Evolutionary conservation across 30 jellyfish, hydroid and myxozoan species (phyloP).

Genomic region (Rhopilema esculentum): DNA sequence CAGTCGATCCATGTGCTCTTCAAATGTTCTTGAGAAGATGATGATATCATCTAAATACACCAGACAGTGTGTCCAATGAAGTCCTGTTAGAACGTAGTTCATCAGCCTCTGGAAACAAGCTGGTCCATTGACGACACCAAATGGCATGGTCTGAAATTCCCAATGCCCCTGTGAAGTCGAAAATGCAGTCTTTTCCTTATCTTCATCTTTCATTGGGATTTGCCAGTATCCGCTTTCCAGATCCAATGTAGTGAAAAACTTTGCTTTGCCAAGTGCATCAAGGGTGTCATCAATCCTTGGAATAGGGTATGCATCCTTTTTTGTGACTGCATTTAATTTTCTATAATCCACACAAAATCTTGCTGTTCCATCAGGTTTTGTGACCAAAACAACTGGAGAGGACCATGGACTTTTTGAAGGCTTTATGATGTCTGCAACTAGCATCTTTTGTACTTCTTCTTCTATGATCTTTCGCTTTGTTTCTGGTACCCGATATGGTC

Average conservation of each 20-base stretch:
- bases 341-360: slow-evolving; percentile 71
- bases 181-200: slow-evolving; percentile 62
- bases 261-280: slow-evolving; percentile 55
- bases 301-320: slow-evolving; percentile 69
- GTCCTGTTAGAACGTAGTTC: slow-evolving; percentile 53
- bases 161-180: slow-evolving; percentile 30
- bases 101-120: slow-evolving; percentile 63
- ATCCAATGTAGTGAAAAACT: slow-evolving; percentile 41
- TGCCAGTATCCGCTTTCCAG: slow-evolving; percentile 70
- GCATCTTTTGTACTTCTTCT: slow-evolving; percentile 64
- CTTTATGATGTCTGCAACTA: slow-evolving; percentile 44
- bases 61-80: slow-evolving; percentile 36
- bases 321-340: slow-evolving; percentile 56
- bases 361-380: slow-evolving; percentile 56
- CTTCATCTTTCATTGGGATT: slow-evolving; percentile 36
- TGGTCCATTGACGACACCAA: slow-evolving; percentile 59
- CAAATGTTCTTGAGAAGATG: slow-evolving; percentile 39
- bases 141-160: slow-evolving; percentile 45
- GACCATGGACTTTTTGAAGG: slow-evolving; percentile 77
- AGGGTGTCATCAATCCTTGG: slow-evolving; percentile 73
- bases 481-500: slow-evolving; percentile 77
- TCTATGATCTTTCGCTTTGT: slow-evolving; percentile 46
- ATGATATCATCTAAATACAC: slow-evolving; percentile 56
- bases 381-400: slow-evolving; percentile 61
- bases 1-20: slow-evolving; percentile 51